Conservation (phyloP, 1,140 invertebrate genomes). For the Drosophila carrolli region DNA sequence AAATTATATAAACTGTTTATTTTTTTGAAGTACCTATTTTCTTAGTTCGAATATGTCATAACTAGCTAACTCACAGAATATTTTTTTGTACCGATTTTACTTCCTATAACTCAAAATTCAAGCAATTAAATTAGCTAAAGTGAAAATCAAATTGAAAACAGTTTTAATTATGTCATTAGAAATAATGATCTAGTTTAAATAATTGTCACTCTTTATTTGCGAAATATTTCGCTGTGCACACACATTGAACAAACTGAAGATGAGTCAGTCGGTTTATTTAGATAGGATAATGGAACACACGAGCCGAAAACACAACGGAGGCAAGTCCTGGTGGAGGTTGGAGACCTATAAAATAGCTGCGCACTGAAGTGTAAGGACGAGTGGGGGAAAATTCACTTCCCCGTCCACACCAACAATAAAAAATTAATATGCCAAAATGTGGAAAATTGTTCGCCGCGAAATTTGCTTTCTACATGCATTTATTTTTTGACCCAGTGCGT, state of each 20-base stretch:
- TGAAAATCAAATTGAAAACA: too few species aligned
- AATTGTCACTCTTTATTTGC: background rate
- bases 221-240: conserved; percentile 3
- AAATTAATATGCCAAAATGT: conserved; percentile 62
- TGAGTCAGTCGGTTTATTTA: conserved; percentile 55
- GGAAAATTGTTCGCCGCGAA: conserved; percentile 58
- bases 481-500: conserved; percentile 30
- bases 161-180: background rate
- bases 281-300: conserved; percentile 60
- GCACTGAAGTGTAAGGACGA: conserved; percentile 43
- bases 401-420: conserved; percentile 29
- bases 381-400: conserved; percentile 5
- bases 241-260: conserved; percentile 15
- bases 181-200: background rate
- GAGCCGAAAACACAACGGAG: conserved; percentile 41
- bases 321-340: conserved; percentile 12
- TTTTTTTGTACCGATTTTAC: too few species aligned
- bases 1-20: too few species aligned
- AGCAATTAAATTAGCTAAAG: too few species aligned
- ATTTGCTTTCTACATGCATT: conserved; percentile 39
- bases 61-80: too few species aligned
- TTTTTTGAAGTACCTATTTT: too few species aligned
- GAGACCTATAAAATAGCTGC: conserved; percentile 30
- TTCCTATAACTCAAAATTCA: too few species aligned
- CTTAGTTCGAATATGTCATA: too few species aligned